Base-by-base conservation (phyloP, 2,113 vertebrate genomes). In the Rhea americana region DNA sequence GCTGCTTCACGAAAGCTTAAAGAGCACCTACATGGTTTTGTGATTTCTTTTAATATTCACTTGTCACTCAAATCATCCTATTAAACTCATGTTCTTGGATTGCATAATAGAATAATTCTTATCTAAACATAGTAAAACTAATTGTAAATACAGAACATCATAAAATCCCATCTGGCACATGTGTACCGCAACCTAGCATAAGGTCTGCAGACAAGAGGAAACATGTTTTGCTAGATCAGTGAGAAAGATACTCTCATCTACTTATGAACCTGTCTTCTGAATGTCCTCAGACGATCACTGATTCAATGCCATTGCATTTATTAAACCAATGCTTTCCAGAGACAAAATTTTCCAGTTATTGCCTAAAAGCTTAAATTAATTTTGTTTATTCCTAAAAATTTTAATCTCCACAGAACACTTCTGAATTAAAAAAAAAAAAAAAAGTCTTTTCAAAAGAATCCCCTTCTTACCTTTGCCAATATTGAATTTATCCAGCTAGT, bases 401-500 rank as follows among this genome's bases (percentile, higher is more conserved):
- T 24, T 68, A 7, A 87, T 61, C 43, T 88, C 32, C 25, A 37
- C 26, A 18, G 6, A 53, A 37, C 43, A 58, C 3, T 2, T 45
- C 14, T 9, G 2, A 92, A 96, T 12, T 19, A 73, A 90, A 91
- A 89, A 39, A 48, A 89, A 58, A 84, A 91, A 82, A 6, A 8
- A 21, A 73, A 6, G 3, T n/a, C 18, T 20, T 43, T 56, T 41
- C 41, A 55, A 35, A 72, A 65, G 68, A 89, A 56, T 47, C 9
- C 3, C 30, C 1, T 39, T 71, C 97, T 98, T 93, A 99, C 99
- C 99, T 99, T 99, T 84, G 98, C 98, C 94, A 99, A 82, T 96
- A 99, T 97, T 71, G 98, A 98, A 91, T 99, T 99, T 96, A 99
- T 98, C 99, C 99, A 99, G 96, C 98, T 99, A 70, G 99, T 99